phyloP scores from a whole-genome alignment of 2,113 vertebrate genomes.

The Muntiacus muntjak region DNA sequence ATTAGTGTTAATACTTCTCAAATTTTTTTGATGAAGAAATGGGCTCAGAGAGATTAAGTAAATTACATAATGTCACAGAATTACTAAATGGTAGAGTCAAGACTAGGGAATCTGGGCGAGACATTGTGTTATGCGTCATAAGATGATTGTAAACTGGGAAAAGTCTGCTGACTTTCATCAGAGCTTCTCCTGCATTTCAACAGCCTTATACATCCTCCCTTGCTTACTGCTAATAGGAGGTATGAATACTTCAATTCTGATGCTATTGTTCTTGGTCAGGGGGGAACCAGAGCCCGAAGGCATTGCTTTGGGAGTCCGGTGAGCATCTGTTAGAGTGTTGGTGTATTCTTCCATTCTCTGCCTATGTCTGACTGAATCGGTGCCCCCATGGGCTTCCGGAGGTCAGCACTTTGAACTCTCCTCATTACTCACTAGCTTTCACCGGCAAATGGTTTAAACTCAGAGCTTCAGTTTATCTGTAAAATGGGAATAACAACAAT shows the following conservation, averaged over 20 bases:
- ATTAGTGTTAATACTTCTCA: not conserved
- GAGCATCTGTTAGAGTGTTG: not conserved
- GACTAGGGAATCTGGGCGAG: not conserved
- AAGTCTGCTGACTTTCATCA: not conserved
- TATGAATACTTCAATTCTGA: not conserved
- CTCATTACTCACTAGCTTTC: not conserved
- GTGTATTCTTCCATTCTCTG: not conserved
- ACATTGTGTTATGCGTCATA: not conserved
- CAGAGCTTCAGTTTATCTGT: not conserved
- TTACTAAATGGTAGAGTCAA: not conserved
- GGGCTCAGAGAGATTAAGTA: not conserved
- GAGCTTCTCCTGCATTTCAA: not conserved
- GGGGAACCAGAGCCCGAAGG: not conserved
- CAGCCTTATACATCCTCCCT: not conserved
- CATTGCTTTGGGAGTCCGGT: not conserved
- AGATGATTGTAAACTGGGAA: not conserved
- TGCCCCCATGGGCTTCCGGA: not conserved
- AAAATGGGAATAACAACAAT: not conserved
- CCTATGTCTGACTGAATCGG: not conserved
- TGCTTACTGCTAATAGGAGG: not conserved
- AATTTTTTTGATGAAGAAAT: not conserved
- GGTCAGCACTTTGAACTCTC: not conserved
- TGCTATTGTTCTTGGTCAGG: not conserved
- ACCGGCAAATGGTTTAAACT: not conserved
- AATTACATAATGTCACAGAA: not conserved